Base-by-base conservation (phyloP, 2,888 invertebrate genomes). In the Lithophane ornitopus region DNA sequence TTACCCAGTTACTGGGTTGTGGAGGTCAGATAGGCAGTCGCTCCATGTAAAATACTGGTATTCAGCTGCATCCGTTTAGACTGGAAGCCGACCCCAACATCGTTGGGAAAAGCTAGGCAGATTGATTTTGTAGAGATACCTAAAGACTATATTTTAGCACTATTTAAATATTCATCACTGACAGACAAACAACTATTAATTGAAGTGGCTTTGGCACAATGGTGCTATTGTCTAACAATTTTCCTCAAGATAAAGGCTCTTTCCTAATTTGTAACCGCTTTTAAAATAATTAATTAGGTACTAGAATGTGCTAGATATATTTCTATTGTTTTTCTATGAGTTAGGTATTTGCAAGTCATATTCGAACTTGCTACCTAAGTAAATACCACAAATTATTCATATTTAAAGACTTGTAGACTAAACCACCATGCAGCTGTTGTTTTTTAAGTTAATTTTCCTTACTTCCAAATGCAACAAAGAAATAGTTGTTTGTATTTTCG, bases 211-310 rank as follows among this genome's bases (percentile, higher is more conserved):
- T 65, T 59, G 74, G 79, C 56, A 46, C 44, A 46, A 63, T 39
- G n/a, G 22, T 22, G n/a, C 79, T 8, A 79, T 79, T 74, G 79
- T 79, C 9, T 65, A n/a, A 63, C 34, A 26, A 41, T 79, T 79
- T 79, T 79, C 79, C 79, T 74, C 34, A 68, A 68, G 65, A 22
- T 66, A 16, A n/a, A 72, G 19, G 44, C 14, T 8, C n/a, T 71
- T 4, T 8, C 61, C 61, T 49, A 52, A 77, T 46, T 78, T 41
- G 26, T 22, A 26, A 66, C 41, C 56, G 2, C 26, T 66, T 56
- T 16, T 6, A 14, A 46, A 44, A n/a, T 52, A 16, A n/a, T 22
- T 19, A 44, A 39, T 46, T 46, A n/a, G n/a, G n/a, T n/a, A 41
- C 41, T 41, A 44, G 19, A 54, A 65, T 58, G 22, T n/a, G 16